Evolutionary conservation across 1,140 invertebrate species (phyloP).

Genomic region (Sogatella furcifera): DNA sequence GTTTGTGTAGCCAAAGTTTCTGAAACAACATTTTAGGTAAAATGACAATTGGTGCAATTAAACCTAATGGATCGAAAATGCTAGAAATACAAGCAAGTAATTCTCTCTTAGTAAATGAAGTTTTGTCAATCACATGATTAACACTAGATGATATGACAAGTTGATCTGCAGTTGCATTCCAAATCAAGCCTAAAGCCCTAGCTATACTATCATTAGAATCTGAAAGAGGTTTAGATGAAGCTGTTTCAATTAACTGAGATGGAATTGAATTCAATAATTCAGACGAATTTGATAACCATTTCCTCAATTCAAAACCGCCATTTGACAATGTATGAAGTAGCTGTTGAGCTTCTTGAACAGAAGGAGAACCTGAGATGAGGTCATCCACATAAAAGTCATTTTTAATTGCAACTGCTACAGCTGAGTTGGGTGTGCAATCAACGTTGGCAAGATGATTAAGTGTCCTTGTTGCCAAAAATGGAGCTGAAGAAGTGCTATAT

Average conservation of each 20-base stretch:
- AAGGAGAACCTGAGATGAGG: slow-evolving; percentile 10
- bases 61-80: no score
- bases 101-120: no score
- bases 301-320: slow-evolving; percentile 23
- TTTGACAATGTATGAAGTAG: slow-evolving; percentile 16
- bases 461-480: slow-evolving; percentile 28
- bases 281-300: slow-evolving; percentile 26
- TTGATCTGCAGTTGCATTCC: no score
- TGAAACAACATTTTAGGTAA: no score
- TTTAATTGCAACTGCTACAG: slow-evolving; percentile 12
- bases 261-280: neutral
- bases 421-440: slow-evolving; percentile 20
- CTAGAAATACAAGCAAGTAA: no score
- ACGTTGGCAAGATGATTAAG: slow-evolving; percentile 30
- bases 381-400: no score
- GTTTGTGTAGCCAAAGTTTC: no score
- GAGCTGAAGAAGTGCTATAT: slow-evolving; percentile 27
- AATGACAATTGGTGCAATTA: no score
- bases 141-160: no score
- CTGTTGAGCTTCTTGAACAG: slow-evolving; percentile 15
- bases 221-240: neutral
- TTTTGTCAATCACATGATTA: no score
- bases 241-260: neutral
- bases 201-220: no score
- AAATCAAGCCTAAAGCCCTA: no score